Percentiles rank a stretch among this genome's conserved stretches.
Conservation (phyloP, 2,797 vertebrate species). For the Phrynocephalus guinanensis region DNA sequence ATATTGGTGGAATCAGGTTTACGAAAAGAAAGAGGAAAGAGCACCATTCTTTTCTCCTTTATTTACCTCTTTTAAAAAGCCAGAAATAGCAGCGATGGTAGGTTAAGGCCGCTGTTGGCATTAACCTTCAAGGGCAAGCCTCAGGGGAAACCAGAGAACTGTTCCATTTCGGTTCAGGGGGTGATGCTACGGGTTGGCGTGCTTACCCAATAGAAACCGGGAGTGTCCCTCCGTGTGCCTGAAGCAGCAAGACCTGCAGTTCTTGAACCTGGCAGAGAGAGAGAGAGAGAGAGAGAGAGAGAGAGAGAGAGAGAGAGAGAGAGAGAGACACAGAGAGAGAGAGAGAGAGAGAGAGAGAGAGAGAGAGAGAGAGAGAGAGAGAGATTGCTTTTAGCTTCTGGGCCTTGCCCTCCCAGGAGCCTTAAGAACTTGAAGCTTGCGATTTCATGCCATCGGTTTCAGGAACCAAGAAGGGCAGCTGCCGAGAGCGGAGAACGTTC, state of each 20-base stretch:
- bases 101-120: too few relatives aligned
- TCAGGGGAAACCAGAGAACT: too few relatives aligned
- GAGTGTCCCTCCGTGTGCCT: constrained; percentile 91
- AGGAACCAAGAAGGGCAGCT: not conserved
- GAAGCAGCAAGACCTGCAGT: constrained; percentile 91
- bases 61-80: too few relatives aligned
- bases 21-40: not conserved
- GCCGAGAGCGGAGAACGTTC: not conserved
- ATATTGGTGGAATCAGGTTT: not conserved
- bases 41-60: not conserved
- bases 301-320: too few relatives aligned
- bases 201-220: constrained; percentile 88
- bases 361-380: too few relatives aligned
- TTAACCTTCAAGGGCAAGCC: not conserved
- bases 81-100: too few relatives aligned
- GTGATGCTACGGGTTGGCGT: not conserved
- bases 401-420: not conserved
- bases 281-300: not conserved
- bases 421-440: not conserved
- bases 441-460: not conserved
- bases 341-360: too few relatives aligned
- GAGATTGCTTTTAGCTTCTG: not conserved
- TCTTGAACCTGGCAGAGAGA: constrained; percentile 87
- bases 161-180: rapidly evolving
- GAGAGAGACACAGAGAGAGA: too few relatives aligned